Evolutionary conservation across 2,888 invertebrate genomes (phyloP).

Genomic region (Gastracanthus pulcherrimus): DNA sequence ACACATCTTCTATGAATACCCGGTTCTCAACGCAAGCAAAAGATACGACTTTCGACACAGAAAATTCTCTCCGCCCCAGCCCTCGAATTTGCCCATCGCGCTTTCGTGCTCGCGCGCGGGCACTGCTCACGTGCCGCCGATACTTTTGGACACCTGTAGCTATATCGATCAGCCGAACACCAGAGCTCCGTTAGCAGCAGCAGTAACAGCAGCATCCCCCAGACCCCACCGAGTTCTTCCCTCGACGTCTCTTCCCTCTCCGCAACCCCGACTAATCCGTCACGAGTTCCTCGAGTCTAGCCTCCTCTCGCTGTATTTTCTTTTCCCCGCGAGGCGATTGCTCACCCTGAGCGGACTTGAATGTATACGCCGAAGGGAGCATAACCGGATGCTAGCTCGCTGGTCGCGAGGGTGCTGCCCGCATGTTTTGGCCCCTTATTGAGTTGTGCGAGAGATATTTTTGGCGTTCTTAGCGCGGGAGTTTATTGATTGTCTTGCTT

Average conservation of each 20-base stretch:
- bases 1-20: too few relatives aligned
- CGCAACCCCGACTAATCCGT: slow-evolving; percentile 60
- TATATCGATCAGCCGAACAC: slow-evolving; percentile 67
- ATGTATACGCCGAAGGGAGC: neutral
- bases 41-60: too few relatives aligned
- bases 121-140: slow-evolving; percentile 49
- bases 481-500: neutral
- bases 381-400: neutral
- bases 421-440: neutral
- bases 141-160: slow-evolving; percentile 73
- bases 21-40: too few relatives aligned
- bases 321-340: slow-evolving; percentile 25
- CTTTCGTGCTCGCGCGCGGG: neutral
- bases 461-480: neutral
- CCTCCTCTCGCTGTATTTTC: slow-evolving; percentile 27
- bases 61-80: too few relatives aligned
- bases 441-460: neutral
- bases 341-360: neutral
- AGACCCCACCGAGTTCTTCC: slow-evolving; percentile 54
- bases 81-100: neutral
- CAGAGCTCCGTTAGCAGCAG: slow-evolving; percentile 63
- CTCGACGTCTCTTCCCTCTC: neutral
- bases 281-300: slow-evolving; percentile 49
- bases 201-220: too few relatives aligned
- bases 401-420: neutral